phyloP scores from a whole-genome alignment of 2,888 invertebrate species.

The Loripinus fragilis region DNA sequence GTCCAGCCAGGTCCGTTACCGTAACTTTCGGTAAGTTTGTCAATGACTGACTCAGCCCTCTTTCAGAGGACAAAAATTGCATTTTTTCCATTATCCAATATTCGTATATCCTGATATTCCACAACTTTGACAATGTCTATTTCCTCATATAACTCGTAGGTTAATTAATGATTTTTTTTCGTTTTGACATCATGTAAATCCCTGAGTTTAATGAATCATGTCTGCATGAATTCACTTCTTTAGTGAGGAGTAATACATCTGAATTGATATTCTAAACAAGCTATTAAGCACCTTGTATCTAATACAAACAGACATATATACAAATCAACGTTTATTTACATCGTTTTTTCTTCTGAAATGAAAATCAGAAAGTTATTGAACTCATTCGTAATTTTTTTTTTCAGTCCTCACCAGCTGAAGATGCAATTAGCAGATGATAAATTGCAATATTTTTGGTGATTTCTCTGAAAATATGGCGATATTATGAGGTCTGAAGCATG shows the following conservation, averaged over 20 bases:
- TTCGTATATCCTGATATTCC: neutral
- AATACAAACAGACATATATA: neutral
- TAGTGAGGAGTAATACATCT: neutral
- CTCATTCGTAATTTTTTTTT: too few relatives aligned
- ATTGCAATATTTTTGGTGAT: too few relatives aligned
- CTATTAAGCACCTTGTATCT: neutral
- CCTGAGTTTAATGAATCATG: neutral
- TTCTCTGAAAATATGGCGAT: too few relatives aligned
- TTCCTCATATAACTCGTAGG: neutral
- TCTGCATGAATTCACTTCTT: neutral
- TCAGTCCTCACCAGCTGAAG: too few relatives aligned
- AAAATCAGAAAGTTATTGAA: neutral
- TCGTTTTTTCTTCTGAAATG: neutral
- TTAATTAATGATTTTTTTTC: neutral
- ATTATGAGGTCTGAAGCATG: too few relatives aligned
- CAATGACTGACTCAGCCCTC: conserved; percentile 62
- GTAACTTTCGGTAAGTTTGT: conserved; percentile 67
- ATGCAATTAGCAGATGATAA: too few relatives aligned
- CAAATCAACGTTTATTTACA: neutral
- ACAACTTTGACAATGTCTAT: neutral
- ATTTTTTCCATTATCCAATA: neutral
- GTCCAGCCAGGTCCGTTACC: conserved; percentile 60
- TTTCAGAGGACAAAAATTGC: conserved; percentile 26
- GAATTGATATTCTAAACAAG: neutral
- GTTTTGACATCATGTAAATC: conserved; percentile 2